Conservation (phyloP, 2,797 vertebrate genomes). For the Lophura swinhoii region DNA sequence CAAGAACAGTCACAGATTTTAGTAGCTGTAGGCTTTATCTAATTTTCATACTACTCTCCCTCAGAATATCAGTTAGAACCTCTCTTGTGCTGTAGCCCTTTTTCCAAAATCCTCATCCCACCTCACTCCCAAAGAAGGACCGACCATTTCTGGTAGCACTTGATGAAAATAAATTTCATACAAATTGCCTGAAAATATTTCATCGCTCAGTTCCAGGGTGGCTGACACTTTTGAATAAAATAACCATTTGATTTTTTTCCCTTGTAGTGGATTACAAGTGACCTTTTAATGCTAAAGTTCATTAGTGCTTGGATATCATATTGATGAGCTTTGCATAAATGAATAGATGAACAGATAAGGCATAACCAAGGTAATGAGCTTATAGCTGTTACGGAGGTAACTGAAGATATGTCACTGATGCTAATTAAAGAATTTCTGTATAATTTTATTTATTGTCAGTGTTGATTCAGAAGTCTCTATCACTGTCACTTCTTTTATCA, state of each 20-base stretch:
- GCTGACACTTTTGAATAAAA: conserved; percentile 3
- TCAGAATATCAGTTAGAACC: not conserved
- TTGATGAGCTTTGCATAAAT: conserved; percentile 32
- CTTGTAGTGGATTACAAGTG: not conserved
- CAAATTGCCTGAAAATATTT: not conserved
- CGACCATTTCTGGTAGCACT: not conserved
- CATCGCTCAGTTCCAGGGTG: not conserved
- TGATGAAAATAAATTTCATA: conserved; percentile 33
- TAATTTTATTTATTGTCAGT: not conserved
- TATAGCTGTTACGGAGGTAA: not conserved
- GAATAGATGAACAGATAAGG: conserved; percentile 24
- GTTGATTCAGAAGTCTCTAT: not conserved
- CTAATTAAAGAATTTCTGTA: not conserved
- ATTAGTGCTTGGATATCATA: conserved; percentile 32
- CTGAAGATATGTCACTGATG: not conserved
- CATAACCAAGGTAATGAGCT: conserved; percentile 20
- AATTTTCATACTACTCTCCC: not conserved
- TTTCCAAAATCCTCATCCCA: not conserved
- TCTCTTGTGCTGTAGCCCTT: not conserved
- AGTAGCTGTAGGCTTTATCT: not conserved
- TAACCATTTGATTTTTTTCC: not conserved
- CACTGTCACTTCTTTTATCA: not conserved
- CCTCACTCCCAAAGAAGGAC: not conserved
- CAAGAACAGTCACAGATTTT: not conserved
- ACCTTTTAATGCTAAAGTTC: conserved; percentile 30